Evolutionary conservation across 92 coral and sea anemone species (phyloP).

Genomic region (Pocillopora grandis): DNA sequence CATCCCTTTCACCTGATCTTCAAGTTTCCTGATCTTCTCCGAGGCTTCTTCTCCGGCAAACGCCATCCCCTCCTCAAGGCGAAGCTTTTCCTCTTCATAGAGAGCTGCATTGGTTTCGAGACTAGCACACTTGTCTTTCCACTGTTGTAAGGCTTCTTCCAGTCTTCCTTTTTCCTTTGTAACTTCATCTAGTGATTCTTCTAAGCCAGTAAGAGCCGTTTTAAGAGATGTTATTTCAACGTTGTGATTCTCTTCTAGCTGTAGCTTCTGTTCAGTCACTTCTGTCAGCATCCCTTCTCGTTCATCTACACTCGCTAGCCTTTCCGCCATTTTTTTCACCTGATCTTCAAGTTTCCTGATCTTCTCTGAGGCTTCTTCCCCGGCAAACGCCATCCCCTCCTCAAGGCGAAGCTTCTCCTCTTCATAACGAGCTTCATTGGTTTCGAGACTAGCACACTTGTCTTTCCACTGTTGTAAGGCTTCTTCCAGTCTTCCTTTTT

Average conservation of each 20-base stretch:
- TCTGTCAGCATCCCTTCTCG: background rate
- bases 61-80: too few species aligned
- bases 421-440: background rate
- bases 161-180: conserved; percentile 4
- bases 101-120: background rate
- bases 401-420: background rate
- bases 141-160: conserved; percentile 7
- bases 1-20: too few species aligned
- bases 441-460: conserved; percentile 1
- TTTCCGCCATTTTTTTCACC: background rate
- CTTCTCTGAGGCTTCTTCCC: background rate
- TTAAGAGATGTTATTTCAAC: background rate
- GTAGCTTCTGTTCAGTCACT: background rate
- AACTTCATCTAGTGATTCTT: background rate
- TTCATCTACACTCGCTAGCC: background rate
- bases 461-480: conserved; percentile 15
- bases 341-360: conserved; percentile 1
- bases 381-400: background rate
- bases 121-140: conserved; percentile 8
- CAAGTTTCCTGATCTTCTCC: too few species aligned
- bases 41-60: too few species aligned
- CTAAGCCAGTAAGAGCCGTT: background rate
- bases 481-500: background rate
- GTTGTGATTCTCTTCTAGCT: background rate
- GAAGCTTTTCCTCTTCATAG: too few species aligned